These are phyloP conservation scores for Nysson spinosus DNA, from an alignment of 2,888 invertebrate genomes.

Conservation along the genomic window DNA sequence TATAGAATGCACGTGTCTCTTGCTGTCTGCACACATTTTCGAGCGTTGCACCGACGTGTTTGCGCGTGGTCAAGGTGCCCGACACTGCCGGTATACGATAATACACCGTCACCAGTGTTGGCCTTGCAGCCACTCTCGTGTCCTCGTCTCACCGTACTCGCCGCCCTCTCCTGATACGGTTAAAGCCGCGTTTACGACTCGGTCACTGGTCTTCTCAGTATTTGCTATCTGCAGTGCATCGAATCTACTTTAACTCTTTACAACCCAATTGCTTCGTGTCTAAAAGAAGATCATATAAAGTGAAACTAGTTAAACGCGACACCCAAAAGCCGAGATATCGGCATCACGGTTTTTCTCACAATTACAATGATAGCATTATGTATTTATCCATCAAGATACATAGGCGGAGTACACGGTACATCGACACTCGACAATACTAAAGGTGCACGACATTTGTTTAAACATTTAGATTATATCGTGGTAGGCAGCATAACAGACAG, in stretches of 20 bases:
- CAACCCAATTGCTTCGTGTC: not conserved
- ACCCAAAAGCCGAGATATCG: too few species aligned
- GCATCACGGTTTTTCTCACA: too few species aligned
- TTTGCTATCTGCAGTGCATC: not conserved
- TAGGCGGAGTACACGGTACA: too few species aligned
- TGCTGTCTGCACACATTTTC: constrained; percentile 38
- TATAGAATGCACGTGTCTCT: too few species aligned
- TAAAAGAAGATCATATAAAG: not conserved
- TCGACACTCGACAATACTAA: not conserved
- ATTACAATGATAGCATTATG: too few species aligned
- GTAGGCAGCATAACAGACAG: not conserved
- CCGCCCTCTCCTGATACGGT: constrained; percentile 35
- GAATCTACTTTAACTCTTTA: not conserved
- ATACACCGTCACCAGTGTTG: constrained; percentile 41
- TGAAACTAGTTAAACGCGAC: too few species aligned
- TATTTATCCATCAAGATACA: too few species aligned
- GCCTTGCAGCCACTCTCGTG: constrained; percentile 56
- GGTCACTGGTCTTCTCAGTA: too few species aligned
- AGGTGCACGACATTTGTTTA: not conserved
- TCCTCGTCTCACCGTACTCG: constrained; percentile 44
- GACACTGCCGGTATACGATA: constrained; percentile 42
- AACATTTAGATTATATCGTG: too few species aligned
- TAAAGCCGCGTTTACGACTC: constrained; percentile 42
- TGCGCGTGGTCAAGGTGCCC: constrained; percentile 69
- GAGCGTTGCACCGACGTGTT: constrained; percentile 66